Base-by-base conservation (phyloP, 2,888 invertebrate genomes). In the Sturmia bella region DNA sequence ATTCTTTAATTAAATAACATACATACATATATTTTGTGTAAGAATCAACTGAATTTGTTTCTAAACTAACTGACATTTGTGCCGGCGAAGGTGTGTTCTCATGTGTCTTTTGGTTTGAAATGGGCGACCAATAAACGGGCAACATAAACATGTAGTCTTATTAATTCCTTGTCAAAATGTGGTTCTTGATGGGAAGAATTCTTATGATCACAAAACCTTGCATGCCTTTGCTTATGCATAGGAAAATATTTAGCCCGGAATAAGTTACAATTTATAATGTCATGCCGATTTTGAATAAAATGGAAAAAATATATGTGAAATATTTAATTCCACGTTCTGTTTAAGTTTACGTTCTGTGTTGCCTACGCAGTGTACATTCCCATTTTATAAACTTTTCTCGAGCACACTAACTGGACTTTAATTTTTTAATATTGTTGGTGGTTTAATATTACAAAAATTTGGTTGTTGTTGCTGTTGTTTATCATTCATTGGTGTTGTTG, bases 391-490 rank as follows among this genome's bases (percentile, higher is more conserved):
- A n/a, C 4, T 43, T 17, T 11, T 6, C 17, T 50, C 17, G 43
- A 27, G 9, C 52, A 64, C n/a, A 57, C 50, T 57, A 63, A 19
- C 66, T 68, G 61, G 48, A 43, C 41, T 73, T 68, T 11, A 74
- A 54, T 45, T 48, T 52, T 78, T 68, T 70, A 73, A 77, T 83
- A 61, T 82, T 76, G 86, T 84, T 87, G 87, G 85, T 85, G 88
- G 87, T 87, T 87, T 88, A 85, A 85, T 87, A 84, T 88, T 88
- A 86, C 87, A 87, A 79, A 72, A 69, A n/a, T n/a, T 80, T 84
- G 27, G 6, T 6, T 32, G 5, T 32, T 3, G 5, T 32, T 32
- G 32, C 9, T 32, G 32, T 1, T 32, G 4, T 3, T 32, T 7
- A 32, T n/a, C n/a, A n/a, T n/a, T n/a, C n/a, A n/a, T n/a, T n/a